Evolutionary conservation across 2,888 invertebrate species (phyloP).

Genomic region (Acleris holmiana): DNA sequence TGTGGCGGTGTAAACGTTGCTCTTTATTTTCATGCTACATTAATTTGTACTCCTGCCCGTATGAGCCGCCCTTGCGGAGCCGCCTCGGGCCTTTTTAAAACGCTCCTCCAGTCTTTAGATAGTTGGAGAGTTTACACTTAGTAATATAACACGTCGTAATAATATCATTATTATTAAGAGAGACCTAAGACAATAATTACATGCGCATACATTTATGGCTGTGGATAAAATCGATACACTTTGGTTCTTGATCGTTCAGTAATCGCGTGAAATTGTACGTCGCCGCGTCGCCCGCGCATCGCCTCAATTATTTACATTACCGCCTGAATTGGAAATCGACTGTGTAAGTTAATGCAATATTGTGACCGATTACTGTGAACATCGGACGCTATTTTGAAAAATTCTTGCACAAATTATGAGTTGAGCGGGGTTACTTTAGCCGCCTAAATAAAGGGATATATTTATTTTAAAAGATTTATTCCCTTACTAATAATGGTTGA

Average conservation of each 20-base stretch:
- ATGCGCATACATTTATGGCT: conserved; percentile 24
- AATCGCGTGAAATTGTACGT: conserved; percentile 43
- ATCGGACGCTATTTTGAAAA: conserved; percentile 37
- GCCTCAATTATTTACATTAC: conserved; percentile 55
- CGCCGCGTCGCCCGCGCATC: conserved; percentile 40
- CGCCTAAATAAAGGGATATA: too few relatives aligned
- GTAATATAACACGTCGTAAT: conserved; percentile 2
- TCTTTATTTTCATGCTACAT: conserved; percentile 64
- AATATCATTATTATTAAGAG: conserved; percentile 1
- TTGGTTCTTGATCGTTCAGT: conserved; percentile 31
- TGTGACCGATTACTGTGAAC: conserved; percentile 46
- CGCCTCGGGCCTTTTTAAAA: conserved; percentile 22
- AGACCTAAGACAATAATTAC: neutral
- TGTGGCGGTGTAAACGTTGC: conserved; percentile 49
- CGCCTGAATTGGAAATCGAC: conserved; percentile 51
- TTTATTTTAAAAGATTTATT: too few relatives aligned
- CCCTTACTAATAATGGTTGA: too few relatives aligned
- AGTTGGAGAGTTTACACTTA: conserved; percentile 19
- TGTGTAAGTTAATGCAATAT: conserved; percentile 49
- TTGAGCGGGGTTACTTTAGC: conserved; percentile 7
- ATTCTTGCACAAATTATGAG: conserved; percentile 43
- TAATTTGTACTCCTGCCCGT: conserved; percentile 48
- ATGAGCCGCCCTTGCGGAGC: neutral
- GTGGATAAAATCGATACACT: conserved; percentile 29
- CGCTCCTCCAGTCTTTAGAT: conserved; percentile 26